Conservation (phyloP, 2,113 vertebrate species). For the Megalops atlanticus region DNA sequence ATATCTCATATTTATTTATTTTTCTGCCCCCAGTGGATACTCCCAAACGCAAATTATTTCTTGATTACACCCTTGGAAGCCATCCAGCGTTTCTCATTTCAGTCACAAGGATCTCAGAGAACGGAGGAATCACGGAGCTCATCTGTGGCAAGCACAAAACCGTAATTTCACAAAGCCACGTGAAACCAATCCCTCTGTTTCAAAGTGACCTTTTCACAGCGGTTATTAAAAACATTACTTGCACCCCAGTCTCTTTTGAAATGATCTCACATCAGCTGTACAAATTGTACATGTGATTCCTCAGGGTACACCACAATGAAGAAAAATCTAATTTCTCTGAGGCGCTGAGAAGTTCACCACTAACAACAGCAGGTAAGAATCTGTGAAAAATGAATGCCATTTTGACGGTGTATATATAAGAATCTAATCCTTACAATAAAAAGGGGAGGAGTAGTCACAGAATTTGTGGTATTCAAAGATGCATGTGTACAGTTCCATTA, state of each 20-base stretch:
- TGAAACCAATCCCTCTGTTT: neutral
- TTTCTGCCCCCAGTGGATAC: neutral
- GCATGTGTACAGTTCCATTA: too few relatives aligned
- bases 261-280: neutral
- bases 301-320: neutral
- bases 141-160: neutral
- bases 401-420: neutral
- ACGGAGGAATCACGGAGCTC: neutral
- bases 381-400: neutral
- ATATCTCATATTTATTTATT: neutral
- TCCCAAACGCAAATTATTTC: neutral
- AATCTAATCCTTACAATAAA: too few relatives aligned
- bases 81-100: neutral
- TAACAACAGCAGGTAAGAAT: neutral
- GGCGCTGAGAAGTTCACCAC: neutral
- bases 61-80: neutral
- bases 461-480: too few relatives aligned
- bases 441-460: too few relatives aligned
- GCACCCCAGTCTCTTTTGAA: neutral
- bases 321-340: neutral
- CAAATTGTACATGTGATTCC: neutral
- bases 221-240: conserved; percentile 8
- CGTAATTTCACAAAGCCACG: neutral
- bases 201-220: conserved; percentile 2
- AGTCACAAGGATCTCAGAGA: too few relatives aligned